Evolutionary conservation across 2,797 vertebrate species (phyloP), one percentile per base, ranked within the genome.

Genomic region (Rhodeus uyekii): DNA sequence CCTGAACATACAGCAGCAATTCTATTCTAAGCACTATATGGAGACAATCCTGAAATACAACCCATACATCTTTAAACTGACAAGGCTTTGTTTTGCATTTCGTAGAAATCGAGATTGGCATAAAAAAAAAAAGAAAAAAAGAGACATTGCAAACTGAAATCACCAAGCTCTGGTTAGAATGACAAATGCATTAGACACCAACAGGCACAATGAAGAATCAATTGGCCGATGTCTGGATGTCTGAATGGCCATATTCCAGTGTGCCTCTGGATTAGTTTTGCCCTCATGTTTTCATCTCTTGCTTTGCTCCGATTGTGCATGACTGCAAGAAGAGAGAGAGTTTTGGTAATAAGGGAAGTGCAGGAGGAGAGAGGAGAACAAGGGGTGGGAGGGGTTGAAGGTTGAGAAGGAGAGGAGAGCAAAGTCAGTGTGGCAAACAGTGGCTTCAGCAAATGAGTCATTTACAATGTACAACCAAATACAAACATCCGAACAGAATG

Each of bases 291-390:
- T 90, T 89, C 58, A 85, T 86, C 89, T 84, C 89, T 91, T 88
- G 87, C 73, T 89, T 90, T 89, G 90, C 92, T 94, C 92, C 93
- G 87, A 90, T 91, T 92, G 86, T 88, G 93, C 92, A 90, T 88
- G 85, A 84, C 90, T 90, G 90, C 84, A 87, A 91, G 91, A 90
- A 92, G 90, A 92, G 82, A 83, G 86, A 86, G 84, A 85, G 89
- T 89, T n/a, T 89, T 92, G 89, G 89, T 88, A 89, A 90, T 67
- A 86, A 89, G 79, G 74, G 85, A n/a, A 80, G 85, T 89, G 81
- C 76, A 77, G 73, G 82, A 82, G 81, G 5, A 42, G 85, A 90
- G 78, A 76, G 76, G 19, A 75, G 81, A 73, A 83, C 85, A 60
- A 65, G 58, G 84, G 81, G 77, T 36, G 39, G 13, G 67, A 87